These are phyloP conservation scores for Caranx melampygus DNA, from an alignment of 2,113 vertebrate genomes.

Conservation along the genomic window DNA sequence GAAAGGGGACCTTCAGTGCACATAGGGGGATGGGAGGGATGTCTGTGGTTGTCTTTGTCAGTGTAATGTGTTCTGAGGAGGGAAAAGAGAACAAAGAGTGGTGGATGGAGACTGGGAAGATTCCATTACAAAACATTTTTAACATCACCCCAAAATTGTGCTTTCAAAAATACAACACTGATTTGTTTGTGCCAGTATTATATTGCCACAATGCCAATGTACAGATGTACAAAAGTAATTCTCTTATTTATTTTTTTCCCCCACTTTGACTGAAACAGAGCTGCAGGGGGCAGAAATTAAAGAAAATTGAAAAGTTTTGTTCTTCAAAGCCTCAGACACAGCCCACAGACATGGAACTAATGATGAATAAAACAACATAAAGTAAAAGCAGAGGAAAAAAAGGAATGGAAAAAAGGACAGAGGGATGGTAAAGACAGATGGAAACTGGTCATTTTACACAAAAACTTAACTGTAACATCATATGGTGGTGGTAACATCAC, in stretches of 20 bases:
- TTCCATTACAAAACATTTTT: not conserved
- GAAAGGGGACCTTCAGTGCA: not conserved
- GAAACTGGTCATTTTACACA: not conserved
- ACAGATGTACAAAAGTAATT: not conserved
- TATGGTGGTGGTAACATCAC: too few species aligned
- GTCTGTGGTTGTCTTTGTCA: not conserved
- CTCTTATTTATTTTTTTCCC: not conserved
- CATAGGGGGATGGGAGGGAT: not conserved
- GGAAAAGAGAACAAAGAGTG: not conserved
- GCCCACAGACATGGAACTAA: not conserved
- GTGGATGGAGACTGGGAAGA: not conserved
- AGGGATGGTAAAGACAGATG: not conserved
- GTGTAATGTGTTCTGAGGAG: not conserved
- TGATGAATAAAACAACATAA: not conserved
- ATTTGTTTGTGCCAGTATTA: not conserved
- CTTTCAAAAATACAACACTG: not conserved
- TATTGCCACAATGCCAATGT: not conserved
- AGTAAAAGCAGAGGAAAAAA: not conserved
- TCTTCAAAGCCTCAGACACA: not conserved
- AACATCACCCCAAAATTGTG: not conserved
- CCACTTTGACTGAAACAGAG: not conserved
- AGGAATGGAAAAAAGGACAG: not conserved
- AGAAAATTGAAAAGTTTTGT: not conserved
- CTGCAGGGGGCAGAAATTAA: not conserved
- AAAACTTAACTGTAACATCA: not conserved